Evolutionary conservation across 2,113 vertebrate species (phyloP).

Genomic region (Desmodus rotundus): DNA sequence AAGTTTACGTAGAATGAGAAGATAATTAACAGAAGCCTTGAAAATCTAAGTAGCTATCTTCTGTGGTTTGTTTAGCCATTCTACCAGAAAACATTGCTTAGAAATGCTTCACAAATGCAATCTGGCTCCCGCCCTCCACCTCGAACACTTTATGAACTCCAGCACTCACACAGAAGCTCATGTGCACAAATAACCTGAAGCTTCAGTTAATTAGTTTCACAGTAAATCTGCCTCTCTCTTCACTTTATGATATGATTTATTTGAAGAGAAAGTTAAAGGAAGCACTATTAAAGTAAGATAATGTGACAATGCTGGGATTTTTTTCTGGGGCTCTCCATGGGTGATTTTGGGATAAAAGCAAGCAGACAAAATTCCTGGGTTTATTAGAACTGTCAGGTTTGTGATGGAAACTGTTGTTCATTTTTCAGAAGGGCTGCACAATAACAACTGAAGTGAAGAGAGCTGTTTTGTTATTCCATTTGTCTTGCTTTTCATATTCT

Average conservation of each 20-base stretch:
- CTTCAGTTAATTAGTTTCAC: background rate
- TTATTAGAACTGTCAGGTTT: background rate
- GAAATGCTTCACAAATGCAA: background rate
- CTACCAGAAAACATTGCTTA: background rate
- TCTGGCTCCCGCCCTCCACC: background rate
- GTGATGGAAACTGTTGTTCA: background rate
- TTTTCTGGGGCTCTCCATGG: background rate
- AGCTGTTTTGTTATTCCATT: background rate
- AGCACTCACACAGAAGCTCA: background rate
- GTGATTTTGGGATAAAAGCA: background rate
- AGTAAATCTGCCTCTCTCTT: background rate
- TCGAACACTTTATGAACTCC: too few relatives aligned
- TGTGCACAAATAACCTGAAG: background rate
- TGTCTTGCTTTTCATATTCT: background rate
- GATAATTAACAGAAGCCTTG: background rate
- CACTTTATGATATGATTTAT: background rate
- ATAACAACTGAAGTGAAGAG: background rate
- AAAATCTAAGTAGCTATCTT: background rate
- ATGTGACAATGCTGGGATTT: background rate
- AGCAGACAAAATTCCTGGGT: background rate
- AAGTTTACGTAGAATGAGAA: background rate
- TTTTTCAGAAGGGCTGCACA: background rate
- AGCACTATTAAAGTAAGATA: background rate
- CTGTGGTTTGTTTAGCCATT: background rate
- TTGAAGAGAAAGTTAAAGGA: background rate